phyloP scores from a whole-genome alignment of 2,888 invertebrate genomes.

The Folsomia candida region DNA sequence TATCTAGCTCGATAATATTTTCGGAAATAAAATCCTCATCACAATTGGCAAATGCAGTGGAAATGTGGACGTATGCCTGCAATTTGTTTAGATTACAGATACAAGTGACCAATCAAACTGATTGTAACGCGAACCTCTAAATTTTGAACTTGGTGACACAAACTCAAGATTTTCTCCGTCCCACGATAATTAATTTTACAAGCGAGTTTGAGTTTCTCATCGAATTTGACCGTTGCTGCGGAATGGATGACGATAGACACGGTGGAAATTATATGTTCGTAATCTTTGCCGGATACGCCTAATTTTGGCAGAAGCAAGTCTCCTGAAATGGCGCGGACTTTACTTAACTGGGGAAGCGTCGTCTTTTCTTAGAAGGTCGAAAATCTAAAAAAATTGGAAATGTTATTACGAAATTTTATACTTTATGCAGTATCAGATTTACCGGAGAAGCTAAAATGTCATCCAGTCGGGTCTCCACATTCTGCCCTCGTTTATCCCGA shows the following conservation, averaged over 20 bases:
- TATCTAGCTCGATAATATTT: background rate
- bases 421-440: too few species aligned
- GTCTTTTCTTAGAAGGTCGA: background rate
- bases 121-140: too few species aligned
- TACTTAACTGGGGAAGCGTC: background rate
- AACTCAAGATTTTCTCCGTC: background rate
- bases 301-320: background rate
- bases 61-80: too few species aligned
- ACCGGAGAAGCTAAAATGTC: background rate
- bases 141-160: background rate
- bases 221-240: conserved; percentile 11
- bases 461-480: background rate
- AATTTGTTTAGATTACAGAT: too few species aligned
- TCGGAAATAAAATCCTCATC: background rate
- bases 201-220: background rate
- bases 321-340: background rate
- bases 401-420: too few species aligned
- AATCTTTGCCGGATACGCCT: background rate
- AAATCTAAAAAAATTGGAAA: conserved; percentile 1
- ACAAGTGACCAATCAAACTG: too few species aligned
- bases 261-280: background rate
- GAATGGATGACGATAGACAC: conserved; percentile 9
- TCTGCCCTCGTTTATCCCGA: background rate
- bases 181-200: conserved; percentile 1
- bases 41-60: background rate